Percentiles rank a stretch among this genome's conserved stretches.
These are phyloP conservation scores for Diachasma alloeum DNA, from an alignment of 1,140 invertebrate genomes.

Conservation along the genomic window DNA sequence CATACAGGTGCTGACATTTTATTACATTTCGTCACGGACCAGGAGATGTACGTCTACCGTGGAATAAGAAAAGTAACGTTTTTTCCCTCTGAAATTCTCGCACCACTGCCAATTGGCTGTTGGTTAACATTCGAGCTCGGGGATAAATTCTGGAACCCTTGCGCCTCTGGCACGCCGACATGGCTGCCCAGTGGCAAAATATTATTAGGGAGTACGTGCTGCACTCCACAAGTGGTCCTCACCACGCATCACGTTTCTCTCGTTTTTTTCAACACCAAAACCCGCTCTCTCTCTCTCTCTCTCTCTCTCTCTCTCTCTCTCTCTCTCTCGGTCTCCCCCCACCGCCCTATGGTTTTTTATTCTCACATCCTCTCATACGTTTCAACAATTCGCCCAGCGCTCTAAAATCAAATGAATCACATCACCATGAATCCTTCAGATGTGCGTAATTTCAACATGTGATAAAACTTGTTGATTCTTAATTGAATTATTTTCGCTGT, in stretches of 20 bases:
- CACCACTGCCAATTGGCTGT: background rate
- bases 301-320: background rate
- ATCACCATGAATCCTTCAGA: background rate
- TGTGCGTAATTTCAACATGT: background rate
- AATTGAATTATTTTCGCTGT: no score
- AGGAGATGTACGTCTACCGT: background rate
- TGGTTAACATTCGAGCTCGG: background rate
- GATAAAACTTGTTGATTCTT: no score
- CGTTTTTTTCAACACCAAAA: constrained; percentile 3
- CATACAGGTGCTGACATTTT: background rate
- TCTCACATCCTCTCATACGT: constrained; percentile 1
- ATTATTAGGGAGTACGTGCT: constrained; percentile 32
- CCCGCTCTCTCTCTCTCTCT: background rate
- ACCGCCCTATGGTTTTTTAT: background rate
- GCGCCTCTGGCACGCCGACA: constrained; percentile 15
- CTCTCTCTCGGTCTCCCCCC: background rate
- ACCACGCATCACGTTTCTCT: constrained; percentile 25
- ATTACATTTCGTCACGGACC: background rate
- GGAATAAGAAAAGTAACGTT: background rate
- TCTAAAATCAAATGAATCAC: constrained; percentile 17
- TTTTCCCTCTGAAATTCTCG: background rate
- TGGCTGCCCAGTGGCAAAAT: constrained; percentile 25
- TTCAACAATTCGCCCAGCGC: background rate
- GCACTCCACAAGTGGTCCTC: constrained; percentile 30
- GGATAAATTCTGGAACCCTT: constrained; percentile 18